Percentiles rank a stretch among this genome's conserved stretches.
These are phyloP conservation scores for Temnothorax ravouxi DNA, from an alignment of 2,888 invertebrate genomes.

Conservation along the genomic window DNA sequence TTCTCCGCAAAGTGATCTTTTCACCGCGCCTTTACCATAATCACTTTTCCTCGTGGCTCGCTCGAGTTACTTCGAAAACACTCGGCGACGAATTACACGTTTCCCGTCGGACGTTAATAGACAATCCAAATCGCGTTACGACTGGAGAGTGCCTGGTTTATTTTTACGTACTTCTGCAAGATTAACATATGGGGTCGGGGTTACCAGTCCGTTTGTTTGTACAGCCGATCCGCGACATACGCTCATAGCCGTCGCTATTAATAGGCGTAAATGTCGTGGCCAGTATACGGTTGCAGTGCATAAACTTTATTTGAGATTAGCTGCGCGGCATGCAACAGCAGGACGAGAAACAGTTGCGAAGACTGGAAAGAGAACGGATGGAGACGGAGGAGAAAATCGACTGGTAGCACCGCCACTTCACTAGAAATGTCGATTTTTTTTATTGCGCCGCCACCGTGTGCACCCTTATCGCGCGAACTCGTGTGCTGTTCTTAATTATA, in stretches of 20 bases:
- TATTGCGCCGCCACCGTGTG: slow-evolving; percentile 64
- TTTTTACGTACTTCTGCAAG: slow-evolving; percentile 65
- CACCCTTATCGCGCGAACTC: slow-evolving; percentile 80
- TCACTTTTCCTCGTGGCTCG: slow-evolving; percentile 27
- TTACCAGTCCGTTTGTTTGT: slow-evolving; percentile 74
- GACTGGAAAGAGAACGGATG: slow-evolving; percentile 44
- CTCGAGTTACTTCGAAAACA: slow-evolving; percentile 51
- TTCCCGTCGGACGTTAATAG: slow-evolving; percentile 60
- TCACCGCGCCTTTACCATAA: slow-evolving; percentile 33
- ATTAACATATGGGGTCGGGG: slow-evolving; percentile 42
- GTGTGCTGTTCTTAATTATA: slow-evolving; percentile 83
- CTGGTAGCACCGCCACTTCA: slow-evolving; percentile 58
- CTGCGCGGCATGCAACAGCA: slow-evolving; percentile 79
- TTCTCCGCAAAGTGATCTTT: slow-evolving; percentile 42
- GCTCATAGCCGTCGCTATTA: slow-evolving; percentile 78
- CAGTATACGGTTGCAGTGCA: slow-evolving; percentile 79
- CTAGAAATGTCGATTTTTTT: slow-evolving; percentile 83
- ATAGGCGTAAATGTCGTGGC: slow-evolving; percentile 77
- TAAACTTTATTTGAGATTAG: slow-evolving; percentile 84
- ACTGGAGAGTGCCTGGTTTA: slow-evolving; percentile 63
- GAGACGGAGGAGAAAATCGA: slow-evolving; percentile 35
- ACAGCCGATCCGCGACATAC: slow-evolving; percentile 75
- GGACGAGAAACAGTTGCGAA: slow-evolving; percentile 67
- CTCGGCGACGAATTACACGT: slow-evolving; percentile 53
- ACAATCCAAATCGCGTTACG: slow-evolving; percentile 63